Conservation (phyloP, 2,888 invertebrate species). For the Ditula angustiorana region DNA sequence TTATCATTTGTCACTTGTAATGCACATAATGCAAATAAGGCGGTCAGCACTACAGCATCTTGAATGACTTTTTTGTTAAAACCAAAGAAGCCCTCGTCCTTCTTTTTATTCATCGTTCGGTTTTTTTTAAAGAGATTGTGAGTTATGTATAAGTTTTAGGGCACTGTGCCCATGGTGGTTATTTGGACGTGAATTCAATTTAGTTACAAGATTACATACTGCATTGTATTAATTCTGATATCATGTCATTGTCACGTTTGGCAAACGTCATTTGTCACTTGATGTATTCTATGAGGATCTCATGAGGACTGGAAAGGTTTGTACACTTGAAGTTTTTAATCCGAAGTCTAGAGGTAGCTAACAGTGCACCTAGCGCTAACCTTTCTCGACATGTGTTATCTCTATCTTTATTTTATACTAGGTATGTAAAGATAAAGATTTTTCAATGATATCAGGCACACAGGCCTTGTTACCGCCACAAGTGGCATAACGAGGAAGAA, state of each 20-base stretch:
- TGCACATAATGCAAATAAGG: background rate
- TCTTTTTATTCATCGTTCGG: background rate
- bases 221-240: background rate
- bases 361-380: too few relatives aligned
- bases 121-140: background rate
- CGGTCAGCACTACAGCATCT: background rate
- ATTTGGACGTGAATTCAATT: background rate
- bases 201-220: background rate
- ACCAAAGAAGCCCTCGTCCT: background rate
- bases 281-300: background rate
- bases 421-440: too few relatives aligned
- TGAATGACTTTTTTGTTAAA: background rate
- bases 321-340: background rate
- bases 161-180: background rate
- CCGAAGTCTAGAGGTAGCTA: background rate
- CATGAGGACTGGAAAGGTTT: background rate
- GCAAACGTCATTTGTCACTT: constrained; percentile 3
- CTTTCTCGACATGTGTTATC: too few relatives aligned
- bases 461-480: too few relatives aligned
- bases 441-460: too few relatives aligned
- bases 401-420: too few relatives aligned
- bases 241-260: background rate
- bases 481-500: too few relatives aligned
- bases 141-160: background rate
- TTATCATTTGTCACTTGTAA: background rate